These are phyloP conservation scores for Asobara japonica DNA, from an alignment of 1,140 invertebrate genomes.

Conservation along the genomic window DNA sequence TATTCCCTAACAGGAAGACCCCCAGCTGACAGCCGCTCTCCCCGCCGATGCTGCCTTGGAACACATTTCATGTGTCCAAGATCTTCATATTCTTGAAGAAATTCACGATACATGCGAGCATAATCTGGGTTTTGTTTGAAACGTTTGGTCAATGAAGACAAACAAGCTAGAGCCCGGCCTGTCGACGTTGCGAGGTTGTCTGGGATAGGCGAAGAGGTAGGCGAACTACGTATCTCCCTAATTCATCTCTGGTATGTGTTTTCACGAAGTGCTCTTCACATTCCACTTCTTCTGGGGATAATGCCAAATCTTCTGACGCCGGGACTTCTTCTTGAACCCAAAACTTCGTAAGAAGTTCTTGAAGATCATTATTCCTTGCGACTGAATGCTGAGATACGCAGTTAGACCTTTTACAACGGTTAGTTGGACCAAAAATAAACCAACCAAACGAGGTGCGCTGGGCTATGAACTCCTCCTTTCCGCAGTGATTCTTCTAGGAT, in stretches of 20 bases:
- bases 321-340: background rate
- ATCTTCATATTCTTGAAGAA: background rate
- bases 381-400: background rate
- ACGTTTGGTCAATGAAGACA: background rate
- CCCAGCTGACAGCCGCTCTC: slow-evolving; percentile 35
- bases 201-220: background rate
- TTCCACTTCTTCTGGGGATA: background rate
- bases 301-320: background rate
- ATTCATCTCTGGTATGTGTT: background rate
- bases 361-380: background rate
- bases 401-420: background rate
- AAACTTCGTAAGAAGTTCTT: background rate
- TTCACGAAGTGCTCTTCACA: background rate
- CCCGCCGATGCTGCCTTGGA: slow-evolving; percentile 49
- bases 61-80: background rate
- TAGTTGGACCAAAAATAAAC: background rate
- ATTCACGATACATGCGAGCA: background rate
- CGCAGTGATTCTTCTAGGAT: background rate
- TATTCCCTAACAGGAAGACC: slow-evolving; percentile 34
- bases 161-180: background rate
- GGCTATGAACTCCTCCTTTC: background rate
- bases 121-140: background rate
- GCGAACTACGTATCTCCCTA: background rate
- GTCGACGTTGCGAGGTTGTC: background rate
- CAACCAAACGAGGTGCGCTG: background rate